Conservation (phyloP, 1,140 invertebrate species). For the Xylocopa sonorina region DNA sequence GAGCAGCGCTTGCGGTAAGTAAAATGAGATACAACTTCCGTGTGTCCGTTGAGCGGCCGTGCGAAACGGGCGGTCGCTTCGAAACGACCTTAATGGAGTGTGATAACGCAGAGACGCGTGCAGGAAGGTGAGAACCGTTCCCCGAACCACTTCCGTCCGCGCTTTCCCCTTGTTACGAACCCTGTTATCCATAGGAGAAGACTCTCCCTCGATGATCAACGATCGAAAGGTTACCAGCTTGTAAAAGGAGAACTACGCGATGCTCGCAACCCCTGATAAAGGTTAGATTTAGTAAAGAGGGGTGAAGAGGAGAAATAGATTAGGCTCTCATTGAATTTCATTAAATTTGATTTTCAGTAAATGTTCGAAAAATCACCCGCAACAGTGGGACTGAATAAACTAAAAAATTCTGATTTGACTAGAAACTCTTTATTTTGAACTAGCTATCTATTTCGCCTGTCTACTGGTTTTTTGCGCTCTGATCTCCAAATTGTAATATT, state of each 20-base stretch:
- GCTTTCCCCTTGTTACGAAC: neutral
- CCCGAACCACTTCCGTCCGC: neutral
- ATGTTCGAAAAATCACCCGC: too few relatives aligned
- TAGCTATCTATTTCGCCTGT: too few relatives aligned
- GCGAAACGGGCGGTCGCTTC: neutral
- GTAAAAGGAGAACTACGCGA: neutral
- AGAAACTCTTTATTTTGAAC: too few relatives aligned
- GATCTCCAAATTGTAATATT: too few relatives aligned
- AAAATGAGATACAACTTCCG: slow-evolving; percentile 3
- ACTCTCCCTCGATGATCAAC: neutral
- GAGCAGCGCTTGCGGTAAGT: neutral
- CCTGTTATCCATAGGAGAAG: neutral
- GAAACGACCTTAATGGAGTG: slow-evolving; percentile 9
- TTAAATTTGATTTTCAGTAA: too few relatives aligned
- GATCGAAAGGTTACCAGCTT: slow-evolving; percentile 10
- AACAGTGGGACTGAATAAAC: too few relatives aligned
- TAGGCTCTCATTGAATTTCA: too few relatives aligned
- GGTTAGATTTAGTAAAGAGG: slow-evolving; percentile 4
- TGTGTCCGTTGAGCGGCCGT: neutral
- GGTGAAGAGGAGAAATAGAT: neutral
- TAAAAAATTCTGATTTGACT: too few relatives aligned
- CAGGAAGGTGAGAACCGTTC: slow-evolving; percentile 6
- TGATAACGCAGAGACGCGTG: slow-evolving; percentile 8
- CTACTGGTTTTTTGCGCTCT: too few relatives aligned
- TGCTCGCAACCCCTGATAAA: neutral